Evolutionary conservation across 2,797 vertebrate species (phyloP).

Genomic region (Hozukius guyotensis): DNA sequence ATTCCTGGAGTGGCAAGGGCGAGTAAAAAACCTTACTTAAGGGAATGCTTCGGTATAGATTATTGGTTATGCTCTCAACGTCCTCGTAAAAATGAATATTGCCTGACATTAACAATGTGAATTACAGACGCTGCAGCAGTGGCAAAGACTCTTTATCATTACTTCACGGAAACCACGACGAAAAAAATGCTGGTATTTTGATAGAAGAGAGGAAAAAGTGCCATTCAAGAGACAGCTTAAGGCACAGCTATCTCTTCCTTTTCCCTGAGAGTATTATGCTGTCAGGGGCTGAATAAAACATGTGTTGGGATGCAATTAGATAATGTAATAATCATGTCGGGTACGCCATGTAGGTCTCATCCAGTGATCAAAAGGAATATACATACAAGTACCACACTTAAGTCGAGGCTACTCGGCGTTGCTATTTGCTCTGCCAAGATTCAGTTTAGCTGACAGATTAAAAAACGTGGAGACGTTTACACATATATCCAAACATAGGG

Average conservation of each 20-base stretch:
- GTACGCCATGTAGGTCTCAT: slow-evolving; percentile 48
- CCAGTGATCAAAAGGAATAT: slow-evolving; percentile 40
- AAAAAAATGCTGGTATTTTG: slow-evolving; percentile 30
- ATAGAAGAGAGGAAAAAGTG: slow-evolving; percentile 33
- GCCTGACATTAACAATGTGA: slow-evolving; percentile 41
- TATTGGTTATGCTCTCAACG: slow-evolving; percentile 44
- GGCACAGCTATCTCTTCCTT: slow-evolving; percentile 39
- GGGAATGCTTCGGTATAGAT: slow-evolving; percentile 31
- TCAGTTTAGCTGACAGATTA: slow-evolving; percentile 4
- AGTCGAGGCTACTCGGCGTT: neutral
- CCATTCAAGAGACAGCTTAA: slow-evolving; percentile 45
- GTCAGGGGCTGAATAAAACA: slow-evolving; percentile 67
- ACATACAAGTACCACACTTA: neutral
- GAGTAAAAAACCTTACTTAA: slow-evolving; percentile 19
- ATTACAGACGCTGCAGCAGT: slow-evolving; percentile 15
- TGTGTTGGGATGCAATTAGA: slow-evolving; percentile 65
- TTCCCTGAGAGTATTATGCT: slow-evolving; percentile 54
- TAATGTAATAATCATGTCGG: slow-evolving; percentile 71
- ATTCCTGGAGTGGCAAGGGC: slow-evolving; percentile 46
- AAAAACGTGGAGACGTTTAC: neutral
- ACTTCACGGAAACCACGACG: neutral
- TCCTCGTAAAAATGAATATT: slow-evolving; percentile 33
- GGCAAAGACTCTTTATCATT: slow-evolving; percentile 8
- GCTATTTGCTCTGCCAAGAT: slow-evolving; percentile 25
- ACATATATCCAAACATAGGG: neutral